phyloP scores from a whole-genome alignment of 2,888 invertebrate genomes.

The Synanthedon formicaeformis region DNA sequence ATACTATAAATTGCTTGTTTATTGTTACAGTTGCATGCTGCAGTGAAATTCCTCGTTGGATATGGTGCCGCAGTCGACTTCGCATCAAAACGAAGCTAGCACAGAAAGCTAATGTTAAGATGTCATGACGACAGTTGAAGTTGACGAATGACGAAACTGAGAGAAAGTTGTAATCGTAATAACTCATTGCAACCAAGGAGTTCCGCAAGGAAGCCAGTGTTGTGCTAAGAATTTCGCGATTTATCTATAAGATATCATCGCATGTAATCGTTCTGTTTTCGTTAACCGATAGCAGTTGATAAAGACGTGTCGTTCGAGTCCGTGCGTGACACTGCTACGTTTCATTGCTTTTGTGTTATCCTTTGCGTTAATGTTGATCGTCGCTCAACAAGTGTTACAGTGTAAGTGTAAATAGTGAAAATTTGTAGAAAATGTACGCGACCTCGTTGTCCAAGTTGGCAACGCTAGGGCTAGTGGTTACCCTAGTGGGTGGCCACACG shows the following conservation, averaged over 20 bases:
- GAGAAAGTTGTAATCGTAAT: not conserved
- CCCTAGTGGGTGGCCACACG: conserved; percentile 45
- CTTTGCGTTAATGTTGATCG: conserved; percentile 7
- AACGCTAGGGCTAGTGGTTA: conserved; percentile 41
- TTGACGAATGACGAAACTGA: conserved; percentile 10
- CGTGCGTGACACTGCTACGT: conserved; percentile 8
- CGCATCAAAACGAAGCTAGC: conserved; percentile 5
- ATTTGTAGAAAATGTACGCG: conserved; percentile 6
- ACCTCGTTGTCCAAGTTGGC: conserved; percentile 46
- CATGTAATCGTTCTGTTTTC: conserved; percentile 34
- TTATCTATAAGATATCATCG: conserved; percentile 27
- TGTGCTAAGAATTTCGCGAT: conserved; percentile 22
- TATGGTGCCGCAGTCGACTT: conserved; percentile 60
- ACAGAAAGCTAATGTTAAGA: conserved; percentile 10
- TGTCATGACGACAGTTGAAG: conserved; percentile 26
- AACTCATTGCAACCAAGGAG: conserved; percentile 10
- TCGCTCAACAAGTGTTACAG: conserved; percentile 1
- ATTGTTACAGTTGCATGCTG: conserved; percentile 60
- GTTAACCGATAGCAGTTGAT: conserved; percentile 40
- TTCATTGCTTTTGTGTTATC: conserved; percentile 5
- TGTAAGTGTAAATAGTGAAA: conserved; percentile 8
- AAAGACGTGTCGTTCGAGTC: conserved; percentile 11
- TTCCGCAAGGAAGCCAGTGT: conserved; percentile 33
- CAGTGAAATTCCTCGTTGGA: conserved; percentile 51
- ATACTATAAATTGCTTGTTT: conserved; percentile 9